phyloP scores from a whole-genome alignment of 2,797 vertebrate species.

The Aulostomus chinensis region DNA sequence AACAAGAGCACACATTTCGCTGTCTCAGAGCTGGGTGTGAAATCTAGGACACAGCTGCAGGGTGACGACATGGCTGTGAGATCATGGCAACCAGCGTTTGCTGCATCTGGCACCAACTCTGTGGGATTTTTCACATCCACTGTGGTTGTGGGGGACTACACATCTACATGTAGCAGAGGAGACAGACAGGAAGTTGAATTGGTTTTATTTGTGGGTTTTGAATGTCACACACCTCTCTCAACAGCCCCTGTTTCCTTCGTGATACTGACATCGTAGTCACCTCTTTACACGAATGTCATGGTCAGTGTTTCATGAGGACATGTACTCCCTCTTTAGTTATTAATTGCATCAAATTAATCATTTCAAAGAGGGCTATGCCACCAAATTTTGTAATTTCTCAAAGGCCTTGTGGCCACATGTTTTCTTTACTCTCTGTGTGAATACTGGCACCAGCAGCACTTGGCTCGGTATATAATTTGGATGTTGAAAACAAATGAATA shows the following conservation, averaged over 20 bases:
- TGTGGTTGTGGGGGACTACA: constrained; percentile 2
- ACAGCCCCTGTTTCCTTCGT: not conserved
- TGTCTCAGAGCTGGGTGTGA: constrained; percentile 20
- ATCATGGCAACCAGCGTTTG: constrained; percentile 48
- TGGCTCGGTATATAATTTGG: constrained; percentile 23
- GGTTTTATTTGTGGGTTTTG: constrained; percentile 25
- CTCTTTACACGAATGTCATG: too few species aligned
- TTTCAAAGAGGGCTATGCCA: constrained; percentile 24
- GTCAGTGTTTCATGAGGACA: too few species aligned
- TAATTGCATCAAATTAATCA: constrained; percentile 20
- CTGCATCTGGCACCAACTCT: constrained; percentile 25
- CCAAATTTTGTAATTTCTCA: constrained; percentile 25
- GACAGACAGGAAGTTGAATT: constrained; percentile 11
- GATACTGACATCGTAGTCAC: constrained; percentile 19
- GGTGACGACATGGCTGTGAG: constrained; percentile 64
- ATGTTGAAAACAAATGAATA: constrained; percentile 21
- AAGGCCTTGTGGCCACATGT: constrained; percentile 21
- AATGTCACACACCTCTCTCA: constrained; percentile 6
- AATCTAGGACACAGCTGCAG: constrained; percentile 69
- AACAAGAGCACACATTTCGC: constrained; percentile 5
- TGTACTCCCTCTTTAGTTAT: constrained; percentile 5
- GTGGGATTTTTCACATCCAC: constrained; percentile 20
- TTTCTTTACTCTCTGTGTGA: constrained; percentile 12
- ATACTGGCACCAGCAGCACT: constrained; percentile 4
- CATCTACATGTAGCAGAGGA: constrained; percentile 10